Conservation (phyloP, 2,888 invertebrate genomes). For the Troglohyphantes excavatus region DNA sequence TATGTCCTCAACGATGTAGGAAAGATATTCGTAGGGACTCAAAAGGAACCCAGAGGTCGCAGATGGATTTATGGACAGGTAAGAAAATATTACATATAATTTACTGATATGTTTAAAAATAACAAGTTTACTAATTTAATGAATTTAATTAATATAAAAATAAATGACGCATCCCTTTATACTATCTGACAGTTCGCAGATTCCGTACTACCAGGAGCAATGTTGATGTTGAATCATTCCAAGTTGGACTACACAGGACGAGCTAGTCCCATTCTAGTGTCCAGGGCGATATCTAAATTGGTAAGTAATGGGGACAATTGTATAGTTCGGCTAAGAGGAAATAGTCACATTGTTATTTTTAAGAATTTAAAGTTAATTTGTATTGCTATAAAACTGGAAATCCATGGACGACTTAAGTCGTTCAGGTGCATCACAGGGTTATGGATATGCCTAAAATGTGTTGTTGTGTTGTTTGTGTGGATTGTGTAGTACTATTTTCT, state of each 20-base stretch:
- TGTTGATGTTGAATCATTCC: conserved; percentile 88
- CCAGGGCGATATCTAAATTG: conserved; percentile 91
- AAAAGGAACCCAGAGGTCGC: conserved; percentile 91
- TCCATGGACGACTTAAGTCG: too few relatives aligned
- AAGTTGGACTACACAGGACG: conserved; percentile 87
- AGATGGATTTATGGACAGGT: conserved; percentile 95
- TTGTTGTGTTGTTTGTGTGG: too few relatives aligned
- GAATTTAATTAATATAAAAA: not conserved
- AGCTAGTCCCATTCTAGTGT: conserved; percentile 89
- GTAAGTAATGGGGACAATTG: conserved; percentile 85
- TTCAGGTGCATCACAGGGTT: too few relatives aligned
- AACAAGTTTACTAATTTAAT: not conserved
- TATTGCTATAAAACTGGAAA: too few relatives aligned
- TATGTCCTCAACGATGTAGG: conserved; percentile 93
- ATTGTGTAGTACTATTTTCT: too few relatives aligned
- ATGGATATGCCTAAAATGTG: too few relatives aligned
- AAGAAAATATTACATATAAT: not conserved
- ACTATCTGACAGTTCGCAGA: conserved; percentile 86
- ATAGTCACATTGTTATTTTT: too few relatives aligned
- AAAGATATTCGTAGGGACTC: conserved; percentile 94
- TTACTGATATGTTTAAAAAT: not conserved
- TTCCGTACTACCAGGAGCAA: conserved; percentile 88
- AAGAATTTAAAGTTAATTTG: too few relatives aligned
- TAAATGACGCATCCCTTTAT: not conserved
- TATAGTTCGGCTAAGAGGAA: too few relatives aligned